Evolutionary conservation across 2,113 vertebrate genomes (phyloP).

Genomic region (Mystacornis crossleyi): DNA sequence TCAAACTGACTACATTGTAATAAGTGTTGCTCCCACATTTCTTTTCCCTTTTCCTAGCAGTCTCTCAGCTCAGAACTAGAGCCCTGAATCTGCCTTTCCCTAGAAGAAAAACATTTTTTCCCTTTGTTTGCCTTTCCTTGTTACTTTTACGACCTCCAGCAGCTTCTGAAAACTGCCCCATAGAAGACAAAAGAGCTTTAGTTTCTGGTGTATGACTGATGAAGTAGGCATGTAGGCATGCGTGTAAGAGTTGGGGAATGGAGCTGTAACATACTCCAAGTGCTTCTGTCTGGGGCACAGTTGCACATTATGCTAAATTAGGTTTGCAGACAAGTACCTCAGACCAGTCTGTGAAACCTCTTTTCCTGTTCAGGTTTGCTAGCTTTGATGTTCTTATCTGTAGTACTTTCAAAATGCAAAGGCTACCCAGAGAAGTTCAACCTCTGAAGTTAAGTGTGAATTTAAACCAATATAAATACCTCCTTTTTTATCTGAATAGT

Average conservation of each 20-base stretch:
- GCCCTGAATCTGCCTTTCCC: not conserved
- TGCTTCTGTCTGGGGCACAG: not conserved
- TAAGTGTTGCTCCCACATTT: not conserved
- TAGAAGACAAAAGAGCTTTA: not conserved
- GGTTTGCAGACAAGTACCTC: not conserved
- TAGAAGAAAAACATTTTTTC: not conserved
- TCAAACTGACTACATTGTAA: not conserved
- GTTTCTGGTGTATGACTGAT: not conserved
- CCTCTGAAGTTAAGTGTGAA: not conserved
- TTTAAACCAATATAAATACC: not conserved
- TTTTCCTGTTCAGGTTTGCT: not conserved
- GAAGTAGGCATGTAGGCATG: not conserved
- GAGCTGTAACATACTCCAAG: not conserved
- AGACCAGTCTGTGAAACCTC: not conserved
- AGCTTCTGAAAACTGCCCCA: not conserved
- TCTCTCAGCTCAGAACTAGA: not conserved
- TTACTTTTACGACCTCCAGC: not conserved
- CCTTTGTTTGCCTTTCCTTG: not conserved
- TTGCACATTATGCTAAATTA: not conserved
- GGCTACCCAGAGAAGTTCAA: not conserved
- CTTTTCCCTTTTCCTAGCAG: not conserved
- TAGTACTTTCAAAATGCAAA: not conserved
- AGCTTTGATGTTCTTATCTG: conserved; percentile 37
- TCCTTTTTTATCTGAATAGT: not conserved
- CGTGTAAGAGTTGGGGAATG: not conserved